Percentiles rank a stretch among this genome's conserved stretches.
phyloP scores from a whole-genome alignment of 2,888 invertebrate species.

The Eremobia ochroleuca region DNA sequence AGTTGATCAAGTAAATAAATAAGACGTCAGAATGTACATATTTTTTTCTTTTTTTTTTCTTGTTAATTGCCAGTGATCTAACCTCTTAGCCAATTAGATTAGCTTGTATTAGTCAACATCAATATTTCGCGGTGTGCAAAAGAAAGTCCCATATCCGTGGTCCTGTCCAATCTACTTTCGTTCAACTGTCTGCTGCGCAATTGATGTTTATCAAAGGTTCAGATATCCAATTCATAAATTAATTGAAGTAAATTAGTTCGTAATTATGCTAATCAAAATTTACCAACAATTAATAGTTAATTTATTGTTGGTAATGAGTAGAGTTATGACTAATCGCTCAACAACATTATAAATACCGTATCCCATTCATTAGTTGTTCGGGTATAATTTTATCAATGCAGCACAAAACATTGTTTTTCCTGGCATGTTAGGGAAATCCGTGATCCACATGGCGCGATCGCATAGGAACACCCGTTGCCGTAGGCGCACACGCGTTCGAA shows the following conservation, averaged over 20 bases:
- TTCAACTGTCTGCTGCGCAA: slow-evolving; percentile 8
- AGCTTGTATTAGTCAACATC: slow-evolving; percentile 16
- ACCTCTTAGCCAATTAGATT: slow-evolving; percentile 40
- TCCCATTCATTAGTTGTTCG: slow-evolving; percentile 2
- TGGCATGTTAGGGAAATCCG: slow-evolving; percentile 22
- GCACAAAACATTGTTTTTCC: slow-evolving; percentile 14
- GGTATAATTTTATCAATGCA: slow-evolving; percentile 22
- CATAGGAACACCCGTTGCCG: slow-evolving; percentile 47
- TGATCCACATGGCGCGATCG: slow-evolving; percentile 27
- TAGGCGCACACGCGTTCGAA: slow-evolving; percentile 54
- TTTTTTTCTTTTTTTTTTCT: slow-evolving; percentile 22
- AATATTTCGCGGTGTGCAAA: slow-evolving; percentile 40
- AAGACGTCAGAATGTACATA: not conserved
- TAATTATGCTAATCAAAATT: slow-evolving; percentile 13
- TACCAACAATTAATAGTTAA: not conserved
- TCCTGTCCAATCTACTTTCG: slow-evolving; percentile 37
- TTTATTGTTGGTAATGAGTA: slow-evolving; percentile 24
- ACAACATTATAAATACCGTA: slow-evolving; percentile 13
- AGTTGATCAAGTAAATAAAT: slow-evolving; percentile 6
- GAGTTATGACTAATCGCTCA: slow-evolving; percentile 13
- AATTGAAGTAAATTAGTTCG: not conserved
- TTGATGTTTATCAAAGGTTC: slow-evolving; percentile 17
- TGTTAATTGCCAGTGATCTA: slow-evolving; percentile 33
- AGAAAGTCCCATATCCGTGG: too few species aligned
- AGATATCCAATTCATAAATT: not conserved